These are phyloP conservation scores for Gallinago stenura DNA, from an alignment of 2,797 vertebrate genomes.

Conservation along the genomic window DNA sequence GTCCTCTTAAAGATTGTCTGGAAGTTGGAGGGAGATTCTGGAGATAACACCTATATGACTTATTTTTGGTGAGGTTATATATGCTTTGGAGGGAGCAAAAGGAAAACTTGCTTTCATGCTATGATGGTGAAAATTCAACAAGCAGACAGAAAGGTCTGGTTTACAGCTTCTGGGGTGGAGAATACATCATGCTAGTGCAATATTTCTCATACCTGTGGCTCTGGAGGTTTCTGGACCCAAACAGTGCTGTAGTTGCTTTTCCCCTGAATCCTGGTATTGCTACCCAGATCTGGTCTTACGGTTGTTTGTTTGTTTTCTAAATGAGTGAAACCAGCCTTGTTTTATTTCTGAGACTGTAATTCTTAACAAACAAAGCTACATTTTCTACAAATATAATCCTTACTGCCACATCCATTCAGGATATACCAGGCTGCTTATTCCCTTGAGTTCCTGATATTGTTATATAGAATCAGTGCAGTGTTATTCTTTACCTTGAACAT, in stretches of 20 bases:
- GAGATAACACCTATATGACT: neutral
- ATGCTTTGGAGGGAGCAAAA: neutral
- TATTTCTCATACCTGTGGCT: neutral
- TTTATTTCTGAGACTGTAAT: neutral
- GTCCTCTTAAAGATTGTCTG: neutral
- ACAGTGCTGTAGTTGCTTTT: neutral
- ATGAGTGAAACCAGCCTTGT: neutral
- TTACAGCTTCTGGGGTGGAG: neutral
- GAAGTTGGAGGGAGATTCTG: neutral
- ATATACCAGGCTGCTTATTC: neutral
- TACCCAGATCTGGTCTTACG: neutral
- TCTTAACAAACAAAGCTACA: neutral
- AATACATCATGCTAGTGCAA: neutral
- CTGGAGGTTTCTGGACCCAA: neutral
- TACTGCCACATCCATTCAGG: neutral
- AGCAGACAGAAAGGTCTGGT: neutral
- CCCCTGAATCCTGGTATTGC: neutral
- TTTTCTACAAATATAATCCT: neutral
- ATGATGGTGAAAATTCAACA: neutral
- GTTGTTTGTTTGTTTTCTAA: neutral
- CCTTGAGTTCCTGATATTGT: neutral
- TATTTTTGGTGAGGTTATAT: neutral
- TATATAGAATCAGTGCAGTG: neutral
- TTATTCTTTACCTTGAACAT: constrained; percentile 4
- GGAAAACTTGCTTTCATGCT: neutral